These are phyloP conservation scores for Cryptus viduatorius DNA, from an alignment of 2,888 invertebrate species.

Conservation along the genomic window DNA sequence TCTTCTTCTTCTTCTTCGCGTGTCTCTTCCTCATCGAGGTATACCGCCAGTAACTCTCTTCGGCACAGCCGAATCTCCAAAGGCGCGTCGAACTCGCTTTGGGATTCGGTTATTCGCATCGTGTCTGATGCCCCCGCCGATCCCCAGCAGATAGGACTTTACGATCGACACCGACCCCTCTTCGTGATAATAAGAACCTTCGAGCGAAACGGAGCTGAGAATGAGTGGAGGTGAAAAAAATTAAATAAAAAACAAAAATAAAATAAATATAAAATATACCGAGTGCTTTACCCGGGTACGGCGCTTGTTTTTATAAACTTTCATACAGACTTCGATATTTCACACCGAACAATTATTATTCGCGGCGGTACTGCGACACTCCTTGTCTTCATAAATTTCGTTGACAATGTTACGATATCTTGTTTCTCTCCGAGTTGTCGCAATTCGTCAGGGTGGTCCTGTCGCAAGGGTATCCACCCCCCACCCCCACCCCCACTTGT, in stretches of 20 bases:
- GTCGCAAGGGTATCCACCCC: slow-evolving; percentile 65
- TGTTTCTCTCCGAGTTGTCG: slow-evolving; percentile 35
- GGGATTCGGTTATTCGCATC: slow-evolving; percentile 46
- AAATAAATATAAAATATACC: slow-evolving; percentile 1
- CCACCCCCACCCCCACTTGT: slow-evolving; percentile 63
- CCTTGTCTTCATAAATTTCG: slow-evolving; percentile 55
- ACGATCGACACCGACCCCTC: slow-evolving; percentile 60
- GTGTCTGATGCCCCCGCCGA: slow-evolving; percentile 33
- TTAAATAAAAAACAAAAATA: background rate
- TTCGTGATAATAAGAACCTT: slow-evolving; percentile 65
- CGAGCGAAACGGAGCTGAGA: slow-evolving; percentile 51
- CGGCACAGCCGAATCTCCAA: slow-evolving; percentile 54
- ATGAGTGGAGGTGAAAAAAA: slow-evolving; percentile 46
- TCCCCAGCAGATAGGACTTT: slow-evolving; percentile 54
- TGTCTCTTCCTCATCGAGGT: slow-evolving; percentile 62
- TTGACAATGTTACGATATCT: slow-evolving; percentile 45
- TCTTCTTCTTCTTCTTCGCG: slow-evolving; percentile 40
- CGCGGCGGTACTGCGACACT: slow-evolving; percentile 40
- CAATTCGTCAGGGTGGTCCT: background rate
- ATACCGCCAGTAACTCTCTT: slow-evolving; percentile 53
- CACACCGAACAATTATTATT: slow-evolving; percentile 18
- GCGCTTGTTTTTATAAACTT: background rate
- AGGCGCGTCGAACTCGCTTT: slow-evolving; percentile 69
- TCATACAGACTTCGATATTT: background rate
- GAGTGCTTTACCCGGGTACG: background rate